Evolutionary conservation across 2,113 vertebrate species (phyloP).

Genomic region (Danionella cerebrum): DNA sequence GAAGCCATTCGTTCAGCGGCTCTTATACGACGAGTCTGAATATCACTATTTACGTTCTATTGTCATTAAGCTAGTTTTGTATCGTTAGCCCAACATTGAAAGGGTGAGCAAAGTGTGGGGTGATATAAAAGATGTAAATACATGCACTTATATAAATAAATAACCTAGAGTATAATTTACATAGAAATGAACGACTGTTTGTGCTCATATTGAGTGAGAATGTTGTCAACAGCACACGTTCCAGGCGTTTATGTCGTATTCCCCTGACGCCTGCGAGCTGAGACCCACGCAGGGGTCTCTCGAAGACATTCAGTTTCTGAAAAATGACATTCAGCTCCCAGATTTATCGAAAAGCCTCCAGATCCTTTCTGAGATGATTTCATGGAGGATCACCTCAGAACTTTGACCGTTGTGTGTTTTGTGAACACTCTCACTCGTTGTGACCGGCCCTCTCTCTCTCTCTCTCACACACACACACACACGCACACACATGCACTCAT

Average conservation of each 20-base stretch:
- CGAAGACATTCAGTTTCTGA: constrained; percentile 43
- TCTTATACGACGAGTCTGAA: not conserved
- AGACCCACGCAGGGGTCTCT: constrained; percentile 32
- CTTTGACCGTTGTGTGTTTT: not conserved
- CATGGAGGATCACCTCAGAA: not conserved
- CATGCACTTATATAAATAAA: constrained; percentile 21
- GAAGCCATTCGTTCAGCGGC: constrained; percentile 3
- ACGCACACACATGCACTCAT: constrained; percentile 3
- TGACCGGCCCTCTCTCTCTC: too few species aligned
- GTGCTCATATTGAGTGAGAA: constrained; percentile 13
- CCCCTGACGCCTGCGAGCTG: constrained; percentile 43
- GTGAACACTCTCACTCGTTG: constrained; percentile 7
- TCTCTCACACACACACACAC: not conserved
- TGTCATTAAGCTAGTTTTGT: constrained; percentile 12
- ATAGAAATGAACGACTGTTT: constrained; percentile 19
- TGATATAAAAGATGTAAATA: constrained; percentile 35
- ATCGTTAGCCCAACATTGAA: not conserved
- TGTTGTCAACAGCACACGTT: constrained; percentile 41
- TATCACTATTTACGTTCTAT: not conserved
- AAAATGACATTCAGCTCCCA: constrained; percentile 44
- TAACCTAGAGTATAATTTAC: constrained; percentile 9
- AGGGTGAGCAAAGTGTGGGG: constrained; percentile 9
- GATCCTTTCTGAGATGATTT: not conserved
- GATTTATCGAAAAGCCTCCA: not conserved
- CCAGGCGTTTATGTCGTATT: constrained; percentile 39